A percentile compares a stretch with the other conserved stretches of the same genome.
Conservation (phyloP, 2,113 vertebrate species). For the Pseudonaja textilis region DNA sequence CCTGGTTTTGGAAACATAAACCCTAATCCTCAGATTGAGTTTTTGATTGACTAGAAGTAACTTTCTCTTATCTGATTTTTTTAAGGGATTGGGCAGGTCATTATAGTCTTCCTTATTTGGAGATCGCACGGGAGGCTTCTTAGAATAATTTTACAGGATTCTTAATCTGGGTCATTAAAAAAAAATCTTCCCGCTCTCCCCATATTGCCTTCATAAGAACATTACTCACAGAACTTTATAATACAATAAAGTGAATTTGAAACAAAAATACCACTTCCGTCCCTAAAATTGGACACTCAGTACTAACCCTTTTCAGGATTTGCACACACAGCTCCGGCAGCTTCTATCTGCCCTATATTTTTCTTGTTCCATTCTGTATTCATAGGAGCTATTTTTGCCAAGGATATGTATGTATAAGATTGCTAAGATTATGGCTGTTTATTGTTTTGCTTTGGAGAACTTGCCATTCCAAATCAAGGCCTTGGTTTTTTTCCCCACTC, state of each 20-base stretch:
- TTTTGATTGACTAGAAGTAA: not conserved
- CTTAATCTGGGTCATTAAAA: not conserved
- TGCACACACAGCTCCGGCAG: not conserved
- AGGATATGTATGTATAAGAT: not conserved
- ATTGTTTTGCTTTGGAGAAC: conserved; percentile 12
- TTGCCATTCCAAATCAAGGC: conserved; percentile 17
- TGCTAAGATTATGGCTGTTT: not conserved
- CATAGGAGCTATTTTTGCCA: not conserved
- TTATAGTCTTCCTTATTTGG: not conserved
- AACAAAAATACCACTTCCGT: not conserved
- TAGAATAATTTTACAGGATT: not conserved
- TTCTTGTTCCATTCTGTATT: conserved; percentile 13
- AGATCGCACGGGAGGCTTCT: too few relatives aligned
- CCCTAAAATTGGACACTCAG: not conserved
- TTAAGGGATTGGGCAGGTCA: not conserved
- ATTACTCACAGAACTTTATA: not conserved
- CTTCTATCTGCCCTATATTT: not conserved
- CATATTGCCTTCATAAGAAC: not conserved
- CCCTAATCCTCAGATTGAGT: not conserved
- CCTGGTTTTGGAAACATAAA: not conserved
- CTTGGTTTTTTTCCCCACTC: not conserved
- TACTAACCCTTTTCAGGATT: not conserved
- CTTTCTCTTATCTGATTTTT: not conserved
- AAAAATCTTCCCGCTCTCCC: not conserved
- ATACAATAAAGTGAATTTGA: not conserved